Evolutionary conservation across 2,797 vertebrate genomes (phyloP).

Genomic region (Silurus lanzhouensis): DNA sequence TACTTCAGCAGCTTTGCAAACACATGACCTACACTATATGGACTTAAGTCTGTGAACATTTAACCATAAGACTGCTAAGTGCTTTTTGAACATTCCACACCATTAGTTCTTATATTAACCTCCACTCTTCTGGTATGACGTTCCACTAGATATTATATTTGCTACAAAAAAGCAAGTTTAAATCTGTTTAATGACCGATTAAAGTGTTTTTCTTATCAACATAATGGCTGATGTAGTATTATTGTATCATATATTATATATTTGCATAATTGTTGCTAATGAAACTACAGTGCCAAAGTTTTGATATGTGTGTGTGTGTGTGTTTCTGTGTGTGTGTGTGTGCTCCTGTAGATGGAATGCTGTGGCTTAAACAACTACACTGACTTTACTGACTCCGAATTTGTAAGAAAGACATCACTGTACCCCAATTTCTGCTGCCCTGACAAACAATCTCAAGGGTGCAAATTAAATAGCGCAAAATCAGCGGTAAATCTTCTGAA

Average conservation of each 20-base stretch:
- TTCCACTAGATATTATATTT: no score
- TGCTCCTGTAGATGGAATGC: slow-evolving; percentile 68
- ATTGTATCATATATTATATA: no score
- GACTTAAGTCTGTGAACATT: no score
- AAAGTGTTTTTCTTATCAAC: neutral
- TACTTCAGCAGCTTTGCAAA: no score
- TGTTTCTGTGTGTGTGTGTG: neutral
- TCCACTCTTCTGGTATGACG: no score
- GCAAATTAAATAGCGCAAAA: accelerated
- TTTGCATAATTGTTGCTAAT: neutral
- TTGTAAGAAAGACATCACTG: accelerated
- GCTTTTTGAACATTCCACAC: no score
- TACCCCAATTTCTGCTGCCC: slow-evolving; percentile 69
- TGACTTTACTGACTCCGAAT: slow-evolving; percentile 68
- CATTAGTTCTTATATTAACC: no score
- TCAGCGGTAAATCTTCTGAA: slow-evolving; percentile 9
- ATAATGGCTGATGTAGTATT: neutral
- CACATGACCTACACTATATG: no score
- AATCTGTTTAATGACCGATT: no score
- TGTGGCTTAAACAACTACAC: slow-evolving; percentile 75
- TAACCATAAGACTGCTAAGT: no score
- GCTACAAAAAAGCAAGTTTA: no score
- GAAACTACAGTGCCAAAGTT: neutral
- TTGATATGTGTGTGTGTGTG: no score
- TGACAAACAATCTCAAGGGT: accelerated